Base-by-base conservation (phyloP, 2,888 invertebrate species). In the Tachina lurida region DNA sequence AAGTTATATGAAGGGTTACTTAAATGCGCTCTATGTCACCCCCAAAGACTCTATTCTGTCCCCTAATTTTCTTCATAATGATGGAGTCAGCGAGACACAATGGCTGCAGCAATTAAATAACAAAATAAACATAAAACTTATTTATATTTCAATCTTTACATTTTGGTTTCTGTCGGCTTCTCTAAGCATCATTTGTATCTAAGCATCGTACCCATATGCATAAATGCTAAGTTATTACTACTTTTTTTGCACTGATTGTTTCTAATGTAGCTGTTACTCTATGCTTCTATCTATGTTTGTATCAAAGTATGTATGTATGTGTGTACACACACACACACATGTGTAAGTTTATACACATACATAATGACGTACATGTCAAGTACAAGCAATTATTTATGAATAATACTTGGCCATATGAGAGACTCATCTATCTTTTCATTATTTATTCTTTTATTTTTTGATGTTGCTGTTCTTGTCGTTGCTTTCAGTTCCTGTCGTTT, bases 331-430 rank as follows among this genome's bases (percentile, higher is more conserved):
- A 31, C 31, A 31, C 7, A 31, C 5, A 31, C 31, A 31, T 4
- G 7, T 45, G 43, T 43, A n/a, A 52, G n/a, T 10, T 15, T 39
- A 39, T 39, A n/a, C 45, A 10, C 45, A n/a, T 45, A 10, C 13
- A 12, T 54, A 71, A 78, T 82, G 85, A 86, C 82, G 82, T 82
- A 82, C 70, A 86, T 86, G 85, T 86, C 82, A 86, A 86, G 85
- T 82, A 79, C 85, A 82, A 82, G 82, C 85, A 82, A 86, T 86
- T 82, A 82, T 82, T 82, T 86, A 82, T 86, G 85, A 85, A 85
- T 82, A 85, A 85, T 85, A 85, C 75, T 82, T 84, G 70, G 75
- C 78, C 82, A 85, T 85, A 85, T 79, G 85, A 86, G 82, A 86
- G 78, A 80, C 78, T 82, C 85, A 86, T 86, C 75, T 82, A 79